Conservation (phyloP, 2,888 invertebrate genomes). For the Anthoptus insignis region DNA sequence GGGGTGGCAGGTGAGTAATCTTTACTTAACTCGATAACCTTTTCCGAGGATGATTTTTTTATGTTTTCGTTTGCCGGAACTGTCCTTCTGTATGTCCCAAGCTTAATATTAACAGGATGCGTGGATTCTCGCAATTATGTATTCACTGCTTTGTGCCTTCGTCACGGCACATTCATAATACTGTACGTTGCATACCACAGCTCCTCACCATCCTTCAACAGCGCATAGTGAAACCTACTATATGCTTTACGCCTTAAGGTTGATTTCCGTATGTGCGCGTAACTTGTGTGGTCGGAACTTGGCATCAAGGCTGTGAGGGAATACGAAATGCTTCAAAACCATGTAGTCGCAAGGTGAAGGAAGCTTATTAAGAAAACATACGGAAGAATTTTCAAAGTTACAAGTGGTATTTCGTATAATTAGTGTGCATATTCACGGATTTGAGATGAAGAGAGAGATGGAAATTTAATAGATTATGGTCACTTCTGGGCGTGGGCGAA, state of each 20-base stretch:
- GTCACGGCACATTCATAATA: conserved; percentile 41
- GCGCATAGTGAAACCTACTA: not conserved
- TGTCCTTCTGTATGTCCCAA: conserved; percentile 30
- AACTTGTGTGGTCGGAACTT: not conserved
- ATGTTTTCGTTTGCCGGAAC: no score
- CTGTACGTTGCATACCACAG: conserved; percentile 32
- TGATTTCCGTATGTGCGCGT: not conserved
- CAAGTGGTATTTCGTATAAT: not conserved
- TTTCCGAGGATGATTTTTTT: no score
- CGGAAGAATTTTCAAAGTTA: conserved; percentile 2
- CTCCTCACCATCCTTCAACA: not conserved
- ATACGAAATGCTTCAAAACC: conserved; percentile 27
- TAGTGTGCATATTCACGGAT: no score
- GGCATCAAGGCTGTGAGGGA: conserved; percentile 1
- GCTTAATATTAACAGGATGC: conserved; percentile 37
- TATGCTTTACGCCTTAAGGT: not conserved
- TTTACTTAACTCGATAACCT: no score
- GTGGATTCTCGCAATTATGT: conserved; percentile 35
- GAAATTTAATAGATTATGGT: no score
- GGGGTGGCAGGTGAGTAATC: no score
- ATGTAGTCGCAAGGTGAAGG: conserved; percentile 15
- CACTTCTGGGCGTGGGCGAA: not conserved
- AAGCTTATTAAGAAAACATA: conserved; percentile 34
- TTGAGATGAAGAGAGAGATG: no score
- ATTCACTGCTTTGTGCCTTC: conserved; percentile 35